Evolutionary conservation across 2,888 invertebrate genomes (phyloP), one percentile per base, ranked within the genome.

Genomic region (Tetropium fuscum): DNA sequence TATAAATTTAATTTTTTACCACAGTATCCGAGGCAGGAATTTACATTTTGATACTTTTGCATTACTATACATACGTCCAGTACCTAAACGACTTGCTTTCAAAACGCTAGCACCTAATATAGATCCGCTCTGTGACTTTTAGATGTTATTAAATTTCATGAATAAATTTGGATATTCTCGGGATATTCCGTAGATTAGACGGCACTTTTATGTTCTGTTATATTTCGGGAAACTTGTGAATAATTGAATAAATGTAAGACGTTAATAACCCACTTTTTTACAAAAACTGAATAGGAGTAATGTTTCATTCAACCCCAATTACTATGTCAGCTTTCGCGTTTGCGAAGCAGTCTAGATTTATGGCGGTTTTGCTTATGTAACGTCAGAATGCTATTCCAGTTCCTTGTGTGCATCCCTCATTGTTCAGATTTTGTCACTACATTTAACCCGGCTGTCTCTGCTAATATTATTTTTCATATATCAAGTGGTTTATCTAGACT

Each of bases 361-460:
- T 73, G 69, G 70, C 68, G 70, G 70, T 71, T 68, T 73, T 68
- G 68, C 66, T 69, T 73, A 71, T 69, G 63, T 67, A 60, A 63
- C 60, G 67, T 66, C 66, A 63, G 61, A 53, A 69, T 68, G 62
- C 66, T 60, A 58, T 57, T 53, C 53, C 53, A 25, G 16, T 40
- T 55, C 44, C 44, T 49, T 49, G 47, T 44, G 48, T 58, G 54
- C 60, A 60, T 64, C 64, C 57, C 49, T 58, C 58, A 58, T 63
- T 63, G 57, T 48, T 58, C 54, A 43, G 53, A 60, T 58, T 59
- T 64, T 59, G 43, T 56, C 60, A 49, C 47, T 56, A 58, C 60
- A 64, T 58, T 60, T 57, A 58, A 60, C 60, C 53, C 53, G 49
- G 34, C 53, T 34, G 7, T 41, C 19, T 44, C 16, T n/a, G 1